Percentiles rank a stretch among this genome's conserved stretches.
These are phyloP conservation scores for Charadrius vociferus DNA, from an alignment of 2,113 vertebrate species.

Conservation along the genomic window DNA sequence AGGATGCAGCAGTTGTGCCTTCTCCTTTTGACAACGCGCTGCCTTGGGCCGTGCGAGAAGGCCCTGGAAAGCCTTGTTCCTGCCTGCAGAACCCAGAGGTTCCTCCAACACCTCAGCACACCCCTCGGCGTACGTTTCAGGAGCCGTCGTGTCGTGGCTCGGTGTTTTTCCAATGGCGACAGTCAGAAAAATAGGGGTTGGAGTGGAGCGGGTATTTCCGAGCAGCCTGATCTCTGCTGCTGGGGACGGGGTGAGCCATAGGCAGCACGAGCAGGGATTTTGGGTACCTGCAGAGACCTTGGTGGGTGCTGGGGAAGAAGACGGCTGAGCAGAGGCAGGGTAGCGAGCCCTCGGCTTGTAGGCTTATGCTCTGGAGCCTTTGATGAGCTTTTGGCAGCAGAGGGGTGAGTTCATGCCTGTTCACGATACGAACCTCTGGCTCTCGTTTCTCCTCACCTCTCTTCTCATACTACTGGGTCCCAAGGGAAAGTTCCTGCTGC, in stretches of 20 bases:
- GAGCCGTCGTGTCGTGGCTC: not conserved
- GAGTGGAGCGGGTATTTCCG: not conserved
- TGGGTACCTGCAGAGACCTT: not conserved
- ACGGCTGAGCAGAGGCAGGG: not conserved
- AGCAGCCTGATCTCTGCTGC: not conserved
- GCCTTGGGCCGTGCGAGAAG: not conserved
- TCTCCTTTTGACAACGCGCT: not conserved
- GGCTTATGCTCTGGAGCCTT: not conserved
- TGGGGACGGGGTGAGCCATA: fast-evolving
- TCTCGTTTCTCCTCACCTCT: not conserved
- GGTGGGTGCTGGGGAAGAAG: not conserved
- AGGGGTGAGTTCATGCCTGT: not conserved
- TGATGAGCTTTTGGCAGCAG: not conserved
- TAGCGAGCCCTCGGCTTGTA: not conserved
- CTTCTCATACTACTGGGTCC: not conserved
- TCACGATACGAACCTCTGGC: not conserved
- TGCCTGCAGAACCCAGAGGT: not conserved
- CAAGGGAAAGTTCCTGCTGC: not conserved
- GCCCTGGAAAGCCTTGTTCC: not conserved
- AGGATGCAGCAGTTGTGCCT: not conserved
- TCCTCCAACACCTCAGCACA: not conserved
- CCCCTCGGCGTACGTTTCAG: no score
- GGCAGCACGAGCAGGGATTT: not conserved
- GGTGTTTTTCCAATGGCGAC: not conserved
- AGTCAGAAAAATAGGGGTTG: not conserved